Percentiles rank a stretch among this genome's conserved stretches.
phyloP scores from a whole-genome alignment of 2,113 vertebrate genomes.

The Coptodon rendalli region DNA sequence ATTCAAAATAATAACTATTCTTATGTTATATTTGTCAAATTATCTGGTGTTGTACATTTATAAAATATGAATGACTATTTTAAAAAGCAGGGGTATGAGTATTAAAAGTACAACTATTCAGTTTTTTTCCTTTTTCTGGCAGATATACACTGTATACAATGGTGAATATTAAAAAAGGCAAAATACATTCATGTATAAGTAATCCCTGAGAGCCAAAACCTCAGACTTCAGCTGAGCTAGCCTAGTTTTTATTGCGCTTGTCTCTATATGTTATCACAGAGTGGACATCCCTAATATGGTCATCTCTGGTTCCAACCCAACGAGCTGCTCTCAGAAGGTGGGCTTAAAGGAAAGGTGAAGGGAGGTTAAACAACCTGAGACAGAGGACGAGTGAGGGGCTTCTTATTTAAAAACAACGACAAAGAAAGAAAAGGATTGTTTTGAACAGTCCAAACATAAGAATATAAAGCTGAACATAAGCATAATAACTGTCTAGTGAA shows the following conservation, averaged over 20 bases:
- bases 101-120: background rate
- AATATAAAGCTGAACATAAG: background rate
- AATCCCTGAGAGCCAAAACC: background rate
- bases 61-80: background rate
- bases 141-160: fast-evolving
- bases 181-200: background rate
- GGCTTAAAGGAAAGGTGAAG: background rate
- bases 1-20: background rate
- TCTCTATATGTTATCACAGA: background rate
- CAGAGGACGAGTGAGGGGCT: background rate
- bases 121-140: fast-evolving
- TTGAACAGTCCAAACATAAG: background rate
- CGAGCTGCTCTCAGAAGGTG: background rate
- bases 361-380: background rate
- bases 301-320: background rate
- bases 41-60: fast-evolving
- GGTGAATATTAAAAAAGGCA: background rate
- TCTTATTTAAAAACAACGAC: background rate
- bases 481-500: background rate
- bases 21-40: background rate
- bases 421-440: background rate
- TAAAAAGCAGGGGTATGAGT: background rate
- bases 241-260: background rate
- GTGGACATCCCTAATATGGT: background rate
- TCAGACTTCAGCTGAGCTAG: background rate